Evolutionary conservation across 2,888 invertebrate species (phyloP).

Genomic region (Plemyria rubiginata): DNA sequence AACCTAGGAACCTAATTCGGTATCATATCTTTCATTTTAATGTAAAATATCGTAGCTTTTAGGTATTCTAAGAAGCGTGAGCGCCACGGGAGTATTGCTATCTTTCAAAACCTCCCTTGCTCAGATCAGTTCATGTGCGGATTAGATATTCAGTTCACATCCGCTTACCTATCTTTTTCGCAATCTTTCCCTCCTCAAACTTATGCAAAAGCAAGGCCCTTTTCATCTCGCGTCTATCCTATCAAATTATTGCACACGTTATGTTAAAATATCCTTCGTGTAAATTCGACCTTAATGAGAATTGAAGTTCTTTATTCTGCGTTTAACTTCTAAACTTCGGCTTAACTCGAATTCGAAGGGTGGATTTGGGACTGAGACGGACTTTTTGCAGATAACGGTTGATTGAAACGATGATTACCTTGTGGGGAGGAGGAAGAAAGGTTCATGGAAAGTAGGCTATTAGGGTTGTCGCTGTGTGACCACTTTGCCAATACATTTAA

Average conservation of each 20-base stretch:
- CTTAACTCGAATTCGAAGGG: slow-evolving; percentile 18
- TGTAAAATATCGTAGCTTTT: slow-evolving; percentile 18
- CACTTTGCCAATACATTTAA: background rate
- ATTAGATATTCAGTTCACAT: slow-evolving; percentile 43
- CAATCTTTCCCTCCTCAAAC: slow-evolving; percentile 43
- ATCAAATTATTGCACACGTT: slow-evolving; percentile 29
- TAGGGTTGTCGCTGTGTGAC: background rate
- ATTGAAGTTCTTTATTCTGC: slow-evolving; percentile 25
- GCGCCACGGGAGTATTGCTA: slow-evolving; percentile 26
- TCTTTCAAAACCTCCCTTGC: slow-evolving; percentile 28
- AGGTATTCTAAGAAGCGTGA: slow-evolving; percentile 26
- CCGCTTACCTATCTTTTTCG: slow-evolving; percentile 42
- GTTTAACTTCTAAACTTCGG: slow-evolving; percentile 20
- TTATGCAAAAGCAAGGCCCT: slow-evolving; percentile 35
- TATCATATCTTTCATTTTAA: slow-evolving; percentile 13
- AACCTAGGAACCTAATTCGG: background rate
- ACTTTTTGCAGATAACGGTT: slow-evolving; percentile 24
- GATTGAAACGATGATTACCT: slow-evolving; percentile 21
- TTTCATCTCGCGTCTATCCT: slow-evolving; percentile 26
- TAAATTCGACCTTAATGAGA: slow-evolving; percentile 23
- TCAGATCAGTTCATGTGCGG: slow-evolving; percentile 29
- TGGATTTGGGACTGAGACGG: slow-evolving; percentile 16
- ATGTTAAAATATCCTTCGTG: slow-evolving; percentile 28
- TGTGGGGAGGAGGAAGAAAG: slow-evolving; percentile 1
- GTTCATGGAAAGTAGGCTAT: background rate